Conservation (phyloP, 2,888 invertebrate species). For the Tenthredo mesomela region DNA sequence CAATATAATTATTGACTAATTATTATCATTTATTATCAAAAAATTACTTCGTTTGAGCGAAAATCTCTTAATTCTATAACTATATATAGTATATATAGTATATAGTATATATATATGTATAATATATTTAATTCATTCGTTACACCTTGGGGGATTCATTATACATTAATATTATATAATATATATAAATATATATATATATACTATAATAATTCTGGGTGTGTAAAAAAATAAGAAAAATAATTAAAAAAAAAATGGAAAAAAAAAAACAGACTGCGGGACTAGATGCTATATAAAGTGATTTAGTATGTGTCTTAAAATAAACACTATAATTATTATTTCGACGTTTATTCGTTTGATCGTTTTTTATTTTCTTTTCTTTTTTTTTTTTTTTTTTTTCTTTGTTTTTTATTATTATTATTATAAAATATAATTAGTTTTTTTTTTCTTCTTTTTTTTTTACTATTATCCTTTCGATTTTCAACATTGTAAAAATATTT, state of each 20-base stretch:
- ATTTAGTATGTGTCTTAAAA: background rate
- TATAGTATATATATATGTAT: background rate
- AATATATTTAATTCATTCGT: constrained; percentile 17
- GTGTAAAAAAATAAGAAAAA: background rate
- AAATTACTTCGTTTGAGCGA: constrained; percentile 49
- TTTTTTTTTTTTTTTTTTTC: constrained; percentile 54
- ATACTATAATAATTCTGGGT: constrained; percentile 14
- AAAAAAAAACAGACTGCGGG: background rate
- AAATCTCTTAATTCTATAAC: constrained; percentile 29
- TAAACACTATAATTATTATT: background rate
- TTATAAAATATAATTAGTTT: constrained; percentile 60
- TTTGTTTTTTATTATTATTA: constrained; percentile 19
- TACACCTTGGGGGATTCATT: constrained; percentile 33
- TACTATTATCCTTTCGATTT: constrained; percentile 54
- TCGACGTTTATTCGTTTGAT: constrained; percentile 7
- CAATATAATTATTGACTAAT: constrained; percentile 20
- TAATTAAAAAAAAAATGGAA: background rate
- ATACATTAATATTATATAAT: background rate
- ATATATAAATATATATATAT: constrained; percentile 31
- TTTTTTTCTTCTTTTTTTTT: constrained; percentile 56
- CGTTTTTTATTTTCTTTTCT: background rate
- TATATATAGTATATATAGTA: background rate
- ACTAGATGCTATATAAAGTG: constrained; percentile 46
- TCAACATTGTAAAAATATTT: constrained; percentile 47
- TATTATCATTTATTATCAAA: constrained; percentile 44